Conservation (phyloP, 2,888 invertebrate genomes). For the Torymus aiolomorphi region DNA sequence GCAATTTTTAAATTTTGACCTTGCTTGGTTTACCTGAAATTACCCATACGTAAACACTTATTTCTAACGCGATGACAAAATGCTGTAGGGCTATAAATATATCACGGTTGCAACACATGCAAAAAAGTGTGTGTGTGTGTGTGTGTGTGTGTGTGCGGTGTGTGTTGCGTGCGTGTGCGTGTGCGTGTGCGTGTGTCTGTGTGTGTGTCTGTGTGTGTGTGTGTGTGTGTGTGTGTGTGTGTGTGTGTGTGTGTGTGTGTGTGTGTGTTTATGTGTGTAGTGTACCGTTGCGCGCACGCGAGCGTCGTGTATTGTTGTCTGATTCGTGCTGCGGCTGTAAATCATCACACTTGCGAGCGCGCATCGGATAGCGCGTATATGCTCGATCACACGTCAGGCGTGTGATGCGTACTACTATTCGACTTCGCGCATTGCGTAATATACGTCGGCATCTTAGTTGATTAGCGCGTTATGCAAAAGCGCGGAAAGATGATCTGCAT, state of each 20-base stretch:
- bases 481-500: conserved; percentile 20
- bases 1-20: too few species aligned
- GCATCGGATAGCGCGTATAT: not conserved
- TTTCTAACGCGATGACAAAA: too few species aligned
- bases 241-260: not conserved
- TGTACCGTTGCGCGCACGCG: not conserved
- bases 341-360: conserved; percentile 6
- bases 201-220: not conserved
- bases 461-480: conserved; percentile 36
- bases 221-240: not conserved
- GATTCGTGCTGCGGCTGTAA: not conserved
- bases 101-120: too few species aligned
- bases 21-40: too few species aligned
- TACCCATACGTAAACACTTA: too few species aligned
- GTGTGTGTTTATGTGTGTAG: not conserved
- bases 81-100: too few species aligned
- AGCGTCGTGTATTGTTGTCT: conserved; percentile 2
- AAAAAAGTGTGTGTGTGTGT: too few species aligned
- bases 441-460: conserved; percentile 33
- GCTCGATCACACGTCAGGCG: conserved; percentile 12
- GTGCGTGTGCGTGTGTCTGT: not conserved
- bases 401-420: not conserved
- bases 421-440: conserved; percentile 1
- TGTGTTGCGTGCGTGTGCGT: not conserved
- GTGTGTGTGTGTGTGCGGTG: not conserved